Evolutionary conservation across 2,113 vertebrate genomes (phyloP).

Genomic region (Donacobius atricapilla): DNA sequence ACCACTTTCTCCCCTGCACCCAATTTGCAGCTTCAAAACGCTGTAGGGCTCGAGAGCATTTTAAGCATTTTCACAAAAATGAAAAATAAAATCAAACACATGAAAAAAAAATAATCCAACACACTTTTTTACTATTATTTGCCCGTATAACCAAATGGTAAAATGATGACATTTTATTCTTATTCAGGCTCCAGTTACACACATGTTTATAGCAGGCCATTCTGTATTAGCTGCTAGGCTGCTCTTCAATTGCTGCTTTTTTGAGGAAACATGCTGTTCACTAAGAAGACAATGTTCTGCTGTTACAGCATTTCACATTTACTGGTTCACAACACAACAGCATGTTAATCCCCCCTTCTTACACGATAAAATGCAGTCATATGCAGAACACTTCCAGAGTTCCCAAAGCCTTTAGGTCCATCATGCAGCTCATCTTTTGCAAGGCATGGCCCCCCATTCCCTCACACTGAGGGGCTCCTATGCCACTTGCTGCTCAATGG

Average conservation of each 20-base stretch:
- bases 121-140: background rate
- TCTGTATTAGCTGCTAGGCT: background rate
- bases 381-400: background rate
- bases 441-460: accelerated
- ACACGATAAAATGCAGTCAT: background rate
- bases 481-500: background rate
- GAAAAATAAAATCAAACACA: background rate
- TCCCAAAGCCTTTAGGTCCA: background rate
- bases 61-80: background rate
- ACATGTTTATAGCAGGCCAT: background rate
- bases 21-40: background rate
- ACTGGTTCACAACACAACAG: background rate
- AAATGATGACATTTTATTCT: background rate
- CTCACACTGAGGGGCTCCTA: background rate
- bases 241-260: background rate
- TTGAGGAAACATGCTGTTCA: background rate
- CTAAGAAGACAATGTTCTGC: background rate
- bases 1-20: background rate
- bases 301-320: background rate
- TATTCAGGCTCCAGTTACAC: background rate
- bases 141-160: background rate
- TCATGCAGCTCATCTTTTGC: accelerated
- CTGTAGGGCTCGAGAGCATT: background rate
- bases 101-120: background rate
- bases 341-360: background rate